Percentiles rank a stretch among this genome's conserved stretches.
Conservation (phyloP, 1,140 invertebrate genomes). For the Hypothenemus hampei region DNA sequence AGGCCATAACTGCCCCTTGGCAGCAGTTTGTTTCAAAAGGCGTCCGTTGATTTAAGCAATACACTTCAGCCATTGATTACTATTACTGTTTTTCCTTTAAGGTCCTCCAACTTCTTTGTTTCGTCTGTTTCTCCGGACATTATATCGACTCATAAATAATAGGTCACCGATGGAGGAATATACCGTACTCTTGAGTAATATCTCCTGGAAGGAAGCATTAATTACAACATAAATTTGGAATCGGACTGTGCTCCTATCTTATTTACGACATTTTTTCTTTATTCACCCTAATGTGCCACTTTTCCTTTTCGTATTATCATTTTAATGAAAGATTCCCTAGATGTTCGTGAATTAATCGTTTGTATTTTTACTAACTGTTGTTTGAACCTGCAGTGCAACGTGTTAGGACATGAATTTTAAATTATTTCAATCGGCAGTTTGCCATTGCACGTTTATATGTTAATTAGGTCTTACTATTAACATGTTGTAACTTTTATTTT, state of each 20-base stretch:
- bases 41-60: constrained; percentile 42
- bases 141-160: constrained; percentile 37
- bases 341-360: too few relatives aligned
- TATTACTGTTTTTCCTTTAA: constrained; percentile 32
- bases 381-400: too few relatives aligned
- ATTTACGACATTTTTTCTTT: constrained; percentile 24
- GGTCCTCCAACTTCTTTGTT: constrained; percentile 31
- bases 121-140: constrained; percentile 30
- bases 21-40: constrained; percentile 43
- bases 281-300: constrained; percentile 18
- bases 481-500: too few relatives aligned
- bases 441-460: too few relatives aligned
- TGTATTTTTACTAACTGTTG: too few relatives aligned
- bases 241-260: constrained; percentile 8
- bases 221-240: constrained; percentile 36
- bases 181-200: constrained; percentile 33
- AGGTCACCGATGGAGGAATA: constrained; percentile 35
- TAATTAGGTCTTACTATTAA: too few relatives aligned
- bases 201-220: constrained; percentile 33
- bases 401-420: too few relatives aligned
- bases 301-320: constrained; percentile 15
- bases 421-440: too few relatives aligned
- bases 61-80: constrained; percentile 40
- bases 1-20: constrained; percentile 40
- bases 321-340: too few relatives aligned